Percentiles rank a stretch among this genome's conserved stretches.
Evolutionary conservation across 2,888 invertebrate species (phyloP).

Genomic region (Cactoblastis cactorum): DNA sequence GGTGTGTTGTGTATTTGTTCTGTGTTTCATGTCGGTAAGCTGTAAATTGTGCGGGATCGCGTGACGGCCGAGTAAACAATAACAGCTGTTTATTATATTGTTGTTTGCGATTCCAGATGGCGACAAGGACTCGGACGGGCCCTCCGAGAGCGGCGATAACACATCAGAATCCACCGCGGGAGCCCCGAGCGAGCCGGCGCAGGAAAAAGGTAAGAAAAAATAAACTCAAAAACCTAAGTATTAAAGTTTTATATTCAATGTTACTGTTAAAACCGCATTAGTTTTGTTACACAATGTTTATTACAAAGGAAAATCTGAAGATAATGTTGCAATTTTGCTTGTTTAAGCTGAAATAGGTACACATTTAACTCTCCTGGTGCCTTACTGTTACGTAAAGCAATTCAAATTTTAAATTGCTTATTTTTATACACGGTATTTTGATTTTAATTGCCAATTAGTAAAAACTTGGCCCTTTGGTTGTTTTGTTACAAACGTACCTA

Average conservation of each 20-base stretch:
- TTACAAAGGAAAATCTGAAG: not conserved
- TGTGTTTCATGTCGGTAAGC: conserved; percentile 12
- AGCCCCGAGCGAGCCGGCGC: conserved; percentile 64
- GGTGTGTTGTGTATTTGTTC: conserved; percentile 45
- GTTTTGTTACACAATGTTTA: not conserved
- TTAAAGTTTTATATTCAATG: not conserved
- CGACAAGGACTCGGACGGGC: conserved; percentile 75
- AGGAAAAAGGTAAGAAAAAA: conserved; percentile 63
- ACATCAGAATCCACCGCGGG: conserved; percentile 72
- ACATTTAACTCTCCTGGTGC: too few species aligned
- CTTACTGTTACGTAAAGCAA: too few species aligned
- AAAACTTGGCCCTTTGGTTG: too few species aligned
- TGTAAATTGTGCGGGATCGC: conserved; percentile 19
- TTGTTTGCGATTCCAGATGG: conserved; percentile 51
- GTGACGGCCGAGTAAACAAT: conserved; percentile 35
- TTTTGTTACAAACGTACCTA: too few species aligned
- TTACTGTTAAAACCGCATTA: not conserved
- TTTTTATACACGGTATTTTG: too few species aligned
- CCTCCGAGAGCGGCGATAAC: conserved; percentile 75
- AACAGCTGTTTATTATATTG: conserved; percentile 21
- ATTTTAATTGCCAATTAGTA: too few species aligned
- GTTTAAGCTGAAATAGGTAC: too few species aligned
- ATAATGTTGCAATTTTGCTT: not conserved
- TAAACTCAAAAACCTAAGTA: too few species aligned
- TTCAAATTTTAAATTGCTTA: too few species aligned